A percentile compares a stretch with the other conserved stretches of the same genome.
These are phyloP conservation scores for Trichomalopsis sarcophagae DNA, from an alignment of 1,140 invertebrate genomes.

Conservation along the genomic window DNA sequence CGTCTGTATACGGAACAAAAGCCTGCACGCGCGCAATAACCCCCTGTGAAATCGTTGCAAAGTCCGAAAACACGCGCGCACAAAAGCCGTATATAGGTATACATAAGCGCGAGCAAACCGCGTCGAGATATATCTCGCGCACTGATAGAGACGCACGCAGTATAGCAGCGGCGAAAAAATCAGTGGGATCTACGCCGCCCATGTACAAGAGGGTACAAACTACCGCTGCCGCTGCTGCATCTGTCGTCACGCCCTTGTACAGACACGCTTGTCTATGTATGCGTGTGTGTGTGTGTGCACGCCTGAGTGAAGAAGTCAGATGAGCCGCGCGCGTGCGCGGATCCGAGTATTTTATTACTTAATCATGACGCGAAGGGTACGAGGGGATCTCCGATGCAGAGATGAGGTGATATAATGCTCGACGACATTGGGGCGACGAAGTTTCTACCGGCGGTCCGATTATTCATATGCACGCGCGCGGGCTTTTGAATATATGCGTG, in stretches of 20 bases:
- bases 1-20: conserved; percentile 3
- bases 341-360: conserved; percentile 51
- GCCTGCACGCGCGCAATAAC: conserved; percentile 7
- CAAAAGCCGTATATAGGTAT: neutral
- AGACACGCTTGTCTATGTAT: neutral
- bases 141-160: neutral
- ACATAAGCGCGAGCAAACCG: conserved; percentile 2
- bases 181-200: conserved; percentile 46
- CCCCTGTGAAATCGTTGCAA: conserved; percentile 47
- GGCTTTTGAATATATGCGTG: neutral
- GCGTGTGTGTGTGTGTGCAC: neutral
- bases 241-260: conserved; percentile 51
- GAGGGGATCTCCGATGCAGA: conserved; percentile 4
- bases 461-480: conserved; percentile 44
- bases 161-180: conserved; percentile 26
- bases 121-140: conserved; percentile 32
- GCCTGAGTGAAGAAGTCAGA: conserved; percentile 41
- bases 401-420: conserved; percentile 41
- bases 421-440: neutral
- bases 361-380: conserved; percentile 42
- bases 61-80: conserved; percentile 43
- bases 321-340: conserved; percentile 23
- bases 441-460: conserved; percentile 35
- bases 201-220: conserved; percentile 35
- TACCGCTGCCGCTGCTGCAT: conserved; percentile 36